Evolutionary conservation across 2,113 vertebrate genomes (phyloP).

Genomic region (Hippolais icterina): DNA sequence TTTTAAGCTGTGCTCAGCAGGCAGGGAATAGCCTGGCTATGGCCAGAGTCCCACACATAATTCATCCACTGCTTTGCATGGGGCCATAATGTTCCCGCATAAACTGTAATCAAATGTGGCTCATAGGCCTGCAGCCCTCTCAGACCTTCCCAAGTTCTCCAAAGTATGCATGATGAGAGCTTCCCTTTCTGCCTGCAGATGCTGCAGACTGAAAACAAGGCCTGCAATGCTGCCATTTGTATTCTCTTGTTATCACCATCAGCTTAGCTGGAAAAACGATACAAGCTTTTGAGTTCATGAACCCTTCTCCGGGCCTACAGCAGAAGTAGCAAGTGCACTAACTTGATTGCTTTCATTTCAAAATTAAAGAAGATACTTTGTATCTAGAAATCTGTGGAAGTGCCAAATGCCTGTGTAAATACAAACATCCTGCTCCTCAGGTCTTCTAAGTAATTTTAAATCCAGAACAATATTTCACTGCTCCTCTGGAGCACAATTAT

Average conservation of each 20-base stretch:
- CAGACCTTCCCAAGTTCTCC: not conserved
- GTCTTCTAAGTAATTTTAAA: not conserved
- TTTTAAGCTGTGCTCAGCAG: not conserved
- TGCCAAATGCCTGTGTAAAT: not conserved
- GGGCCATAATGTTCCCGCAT: not conserved
- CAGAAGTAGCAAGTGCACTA: not conserved
- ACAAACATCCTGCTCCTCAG: not conserved
- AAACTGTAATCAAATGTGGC: not conserved
- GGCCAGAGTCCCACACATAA: not conserved
- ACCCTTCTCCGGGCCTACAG: not conserved
- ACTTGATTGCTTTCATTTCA: not conserved
- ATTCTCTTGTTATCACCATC: not conserved
- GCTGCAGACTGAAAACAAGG: not conserved
- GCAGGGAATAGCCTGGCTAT: not conserved
- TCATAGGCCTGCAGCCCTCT: not conserved
- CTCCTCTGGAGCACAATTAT: fast-evolving
- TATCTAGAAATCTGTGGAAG: not conserved
- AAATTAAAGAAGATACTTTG: not conserved
- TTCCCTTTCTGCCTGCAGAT: not conserved
- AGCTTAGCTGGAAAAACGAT: not conserved
- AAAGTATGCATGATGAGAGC: not conserved
- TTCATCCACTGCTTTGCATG: not conserved
- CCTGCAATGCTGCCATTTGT: not conserved
- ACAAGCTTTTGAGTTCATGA: not conserved
- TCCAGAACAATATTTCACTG: not conserved